These are phyloP conservation scores for Entelurus aequoreus DNA, from an alignment of 2,113 vertebrate species.

Conservation along the genomic window DNA sequence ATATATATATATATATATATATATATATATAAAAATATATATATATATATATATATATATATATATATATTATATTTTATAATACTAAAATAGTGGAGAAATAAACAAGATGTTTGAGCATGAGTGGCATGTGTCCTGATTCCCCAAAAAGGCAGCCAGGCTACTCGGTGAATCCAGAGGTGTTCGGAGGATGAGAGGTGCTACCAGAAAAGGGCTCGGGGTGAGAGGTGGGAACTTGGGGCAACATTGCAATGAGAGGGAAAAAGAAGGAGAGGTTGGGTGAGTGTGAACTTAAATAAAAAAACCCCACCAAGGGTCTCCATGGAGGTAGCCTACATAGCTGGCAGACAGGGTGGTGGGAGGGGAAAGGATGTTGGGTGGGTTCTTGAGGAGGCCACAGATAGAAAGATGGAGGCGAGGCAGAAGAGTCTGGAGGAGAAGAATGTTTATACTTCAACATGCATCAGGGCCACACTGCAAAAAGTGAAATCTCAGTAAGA, in stretches of 20 bases:
- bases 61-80: no score
- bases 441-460: constrained; percentile 59
- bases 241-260: constrained; percentile 27
- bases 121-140: constrained; percentile 39
- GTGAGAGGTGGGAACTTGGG: constrained; percentile 15
- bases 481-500: no score
- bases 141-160: constrained; percentile 32
- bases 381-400: constrained; percentile 26
- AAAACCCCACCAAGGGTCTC: constrained; percentile 52
- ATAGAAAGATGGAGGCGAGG: constrained; percentile 19
- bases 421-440: constrained; percentile 41
- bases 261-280: constrained; percentile 51
- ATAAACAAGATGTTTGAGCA: constrained; percentile 19
- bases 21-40: no score
- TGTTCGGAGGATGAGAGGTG: constrained; percentile 13
- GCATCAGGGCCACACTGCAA: no score
- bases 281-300: constrained; percentile 52
- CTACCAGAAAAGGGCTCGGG: constrained; percentile 3
- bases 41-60: no score
- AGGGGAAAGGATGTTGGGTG: constrained; percentile 2
- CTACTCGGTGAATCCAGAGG: constrained; percentile 40
- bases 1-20: no score
- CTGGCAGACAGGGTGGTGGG: constrained; percentile 57
- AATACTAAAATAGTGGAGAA: no score
- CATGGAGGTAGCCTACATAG: constrained; percentile 71